phyloP scores from a whole-genome alignment of 2,888 invertebrate genomes.

The Cephalotes varians region DNA sequence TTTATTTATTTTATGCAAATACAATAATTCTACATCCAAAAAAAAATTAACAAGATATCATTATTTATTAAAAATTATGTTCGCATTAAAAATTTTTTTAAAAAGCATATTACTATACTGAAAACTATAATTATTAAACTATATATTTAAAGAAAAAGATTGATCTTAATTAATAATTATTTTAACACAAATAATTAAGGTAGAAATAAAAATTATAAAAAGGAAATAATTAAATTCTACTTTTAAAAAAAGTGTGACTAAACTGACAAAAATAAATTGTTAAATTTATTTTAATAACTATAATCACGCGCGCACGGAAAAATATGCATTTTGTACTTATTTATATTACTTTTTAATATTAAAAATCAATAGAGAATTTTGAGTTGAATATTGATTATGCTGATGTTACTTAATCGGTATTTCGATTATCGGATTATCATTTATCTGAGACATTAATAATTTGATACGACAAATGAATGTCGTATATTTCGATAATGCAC shows the following conservation, averaged over 20 bases:
- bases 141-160: not conserved
- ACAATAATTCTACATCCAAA: not conserved
- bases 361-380: constrained; percentile 25
- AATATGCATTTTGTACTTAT: not conserved
- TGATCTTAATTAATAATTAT: constrained; percentile 3
- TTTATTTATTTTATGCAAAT: not conserved
- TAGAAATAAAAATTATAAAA: not conserved
- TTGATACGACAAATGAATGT: constrained; percentile 41
- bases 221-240: not conserved
- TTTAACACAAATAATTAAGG: not conserved
- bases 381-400: constrained; percentile 37
- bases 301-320: not conserved
- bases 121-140: not conserved
- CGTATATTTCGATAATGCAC: constrained; percentile 26
- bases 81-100: not conserved
- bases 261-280: not conserved
- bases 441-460: constrained; percentile 50
- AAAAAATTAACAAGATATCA: not conserved
- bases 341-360: not conserved
- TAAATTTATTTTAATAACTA: not conserved
- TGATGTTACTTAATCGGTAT: constrained; percentile 41
- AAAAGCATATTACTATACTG: not conserved
- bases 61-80: not conserved
- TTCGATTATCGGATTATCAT: constrained; percentile 56
- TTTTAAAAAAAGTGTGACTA: not conserved